A percentile compares a stretch with the other conserved stretches of the same genome.
These are phyloP conservation scores for Tretioscincus oriximinensis DNA, from an alignment of 2,113 vertebrate species.

Conservation along the genomic window DNA sequence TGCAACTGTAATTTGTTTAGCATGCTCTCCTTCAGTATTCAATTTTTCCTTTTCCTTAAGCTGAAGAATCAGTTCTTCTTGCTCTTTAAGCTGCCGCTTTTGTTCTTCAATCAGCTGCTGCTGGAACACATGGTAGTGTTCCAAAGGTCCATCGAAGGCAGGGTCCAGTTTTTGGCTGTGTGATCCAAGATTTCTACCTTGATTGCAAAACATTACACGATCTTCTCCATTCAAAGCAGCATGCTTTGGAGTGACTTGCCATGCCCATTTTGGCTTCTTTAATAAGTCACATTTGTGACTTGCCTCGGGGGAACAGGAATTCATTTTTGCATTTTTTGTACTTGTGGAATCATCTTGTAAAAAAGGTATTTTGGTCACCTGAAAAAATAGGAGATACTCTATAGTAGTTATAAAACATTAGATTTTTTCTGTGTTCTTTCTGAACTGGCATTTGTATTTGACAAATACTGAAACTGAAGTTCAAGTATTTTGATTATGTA, in stretches of 20 bases:
- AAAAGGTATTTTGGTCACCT: slow-evolving; percentile 41
- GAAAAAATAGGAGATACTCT: neutral
- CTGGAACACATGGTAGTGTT: slow-evolving; percentile 76
- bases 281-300: slow-evolving; percentile 9
- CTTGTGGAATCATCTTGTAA: slow-evolving; percentile 13
- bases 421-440: neutral
- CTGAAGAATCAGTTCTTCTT: slow-evolving; percentile 79
- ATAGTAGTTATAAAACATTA: slow-evolving; percentile 35
- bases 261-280: slow-evolving; percentile 60
- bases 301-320: slow-evolving; percentile 5
- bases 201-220: slow-evolving; percentile 26
- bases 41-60: slow-evolving; percentile 77
- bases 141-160: slow-evolving; percentile 61
- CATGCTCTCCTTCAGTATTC: slow-evolving; percentile 67
- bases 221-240: slow-evolving; percentile 54
- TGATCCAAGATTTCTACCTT: slow-evolving; percentile 7
- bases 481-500: no score
- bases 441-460: neutral
- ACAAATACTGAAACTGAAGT: no score
- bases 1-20: slow-evolving; percentile 38
- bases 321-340: neutral
- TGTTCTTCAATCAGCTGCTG: slow-evolving; percentile 84
- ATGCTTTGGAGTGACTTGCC: slow-evolving; percentile 71
- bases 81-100: slow-evolving; percentile 82
- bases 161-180: slow-evolving; percentile 38